Conservation (phyloP, 2,888 invertebrate genomes). For the Cheilosia soror region DNA sequence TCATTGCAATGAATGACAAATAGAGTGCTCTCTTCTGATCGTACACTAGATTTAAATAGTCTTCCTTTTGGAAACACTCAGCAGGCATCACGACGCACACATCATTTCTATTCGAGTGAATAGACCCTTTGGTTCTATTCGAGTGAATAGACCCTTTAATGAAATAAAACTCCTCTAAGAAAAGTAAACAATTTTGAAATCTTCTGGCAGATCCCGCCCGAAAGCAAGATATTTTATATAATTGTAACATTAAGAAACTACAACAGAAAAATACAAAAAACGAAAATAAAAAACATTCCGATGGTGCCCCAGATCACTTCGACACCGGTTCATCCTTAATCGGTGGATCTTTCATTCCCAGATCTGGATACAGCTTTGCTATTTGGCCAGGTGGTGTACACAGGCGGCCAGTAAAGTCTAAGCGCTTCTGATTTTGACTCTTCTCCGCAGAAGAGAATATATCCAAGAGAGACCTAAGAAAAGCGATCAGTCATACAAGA, state of each 20-base stretch:
- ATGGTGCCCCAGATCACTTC: slow-evolving; percentile 35
- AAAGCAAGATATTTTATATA: neutral
- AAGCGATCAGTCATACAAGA: neutral
- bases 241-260: neutral
- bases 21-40: slow-evolving; percentile 92
- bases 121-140: too few relatives aligned
- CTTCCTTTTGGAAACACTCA: slow-evolving; percentile 89
- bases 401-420: slow-evolving; percentile 88
- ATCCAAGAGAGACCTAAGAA: slow-evolving; percentile 85
- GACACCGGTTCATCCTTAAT: slow-evolving; percentile 79
- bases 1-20: slow-evolving; percentile 87
- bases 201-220: too few relatives aligned
- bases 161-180: too few relatives aligned
- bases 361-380: slow-evolving; percentile 90
- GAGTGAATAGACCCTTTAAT: too few relatives aligned
- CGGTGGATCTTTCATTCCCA: slow-evolving; percentile 83
- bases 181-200: too few relatives aligned
- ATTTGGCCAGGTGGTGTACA: slow-evolving; percentile 86
- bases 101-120: too few relatives aligned
- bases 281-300: neutral
- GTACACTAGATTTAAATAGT: slow-evolving; percentile 92
- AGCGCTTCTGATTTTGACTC: slow-evolving; percentile 83
- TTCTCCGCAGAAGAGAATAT: slow-evolving; percentile 85
- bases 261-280: slow-evolving; percentile 25
- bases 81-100: slow-evolving; percentile 91